Base-by-base conservation (phyloP, 1,140 invertebrate species). In the Procambarus clarkii region DNA sequence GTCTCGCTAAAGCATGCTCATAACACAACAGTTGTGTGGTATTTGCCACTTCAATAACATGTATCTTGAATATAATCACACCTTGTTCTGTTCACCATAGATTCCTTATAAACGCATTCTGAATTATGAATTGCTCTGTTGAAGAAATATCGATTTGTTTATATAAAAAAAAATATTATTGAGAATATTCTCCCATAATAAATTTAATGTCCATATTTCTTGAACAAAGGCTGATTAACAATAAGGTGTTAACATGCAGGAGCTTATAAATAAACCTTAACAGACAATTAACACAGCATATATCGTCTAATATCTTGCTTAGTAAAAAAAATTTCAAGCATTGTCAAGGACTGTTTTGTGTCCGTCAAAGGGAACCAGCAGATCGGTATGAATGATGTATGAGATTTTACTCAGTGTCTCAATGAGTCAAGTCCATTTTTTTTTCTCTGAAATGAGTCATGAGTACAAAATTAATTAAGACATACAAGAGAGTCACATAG, bases 201-300 rank as follows among this genome's bases (percentile, higher is more conserved):
- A 18, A 64, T 21, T 15, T 64, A 64, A 13, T 4, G 34, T 58
- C 82, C 58, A 84, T 84, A 60, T 81, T 81, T 81, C 46, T 54
- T 58, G 11, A 58, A 81, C 79, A 81, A 24, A 58, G 11, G 9
- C 11, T 54, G 48, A n/a, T 34, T 74, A 34, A 3, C 5, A 34
- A 7, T 9, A 9, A 34, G 7, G 7, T 34, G n/a, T 15, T 74
- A 74, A 34, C 69, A 74, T 74, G 69, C 69, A 74, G 64, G 13
- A 34, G 24, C 21, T 34, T 74, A 8, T 5, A 74, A 74, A 74
- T 8, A 74, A 74, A 34, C 69, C 8, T 34, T 74, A 74, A 74
- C 4, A 21, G 4, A 21, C 18, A 18, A 74, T 74, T 34, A 74
- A 4, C n/a, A 44, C 69, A 34, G 24, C 24, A 4, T 74, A 69